Percentiles rank a stretch among this genome's conserved stretches.
phyloP scores from a whole-genome alignment of 2,888 invertebrate species.

The Amblyteles armatorius region DNA sequence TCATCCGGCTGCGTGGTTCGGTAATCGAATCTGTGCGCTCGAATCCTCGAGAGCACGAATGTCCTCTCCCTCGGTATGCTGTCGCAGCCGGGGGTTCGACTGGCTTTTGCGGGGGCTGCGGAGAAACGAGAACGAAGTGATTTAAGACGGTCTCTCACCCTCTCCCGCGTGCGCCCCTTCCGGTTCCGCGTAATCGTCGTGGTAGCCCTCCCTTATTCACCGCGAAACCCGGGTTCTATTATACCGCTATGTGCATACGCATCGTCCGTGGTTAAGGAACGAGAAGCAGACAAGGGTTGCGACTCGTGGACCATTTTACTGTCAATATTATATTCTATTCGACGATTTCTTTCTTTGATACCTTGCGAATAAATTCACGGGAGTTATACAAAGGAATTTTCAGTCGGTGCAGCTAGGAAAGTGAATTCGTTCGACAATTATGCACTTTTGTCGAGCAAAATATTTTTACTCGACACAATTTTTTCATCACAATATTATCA shows the following conservation, averaged over 20 bases:
- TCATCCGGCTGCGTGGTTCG: constrained; percentile 24
- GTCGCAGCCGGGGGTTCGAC: constrained; percentile 34
- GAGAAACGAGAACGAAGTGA: constrained; percentile 56
- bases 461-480: no score
- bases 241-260: constrained; percentile 45
- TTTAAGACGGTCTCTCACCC: constrained; percentile 62
- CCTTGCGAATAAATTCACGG: no score
- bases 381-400: no score
- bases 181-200: constrained; percentile 66
- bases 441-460: no score
- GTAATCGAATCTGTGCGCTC: constrained; percentile 48
- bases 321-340: constrained; percentile 1
- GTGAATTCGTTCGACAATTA: no score
- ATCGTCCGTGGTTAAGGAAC: constrained; percentile 31
- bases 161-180: constrained; percentile 60
- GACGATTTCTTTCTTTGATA: not conserved
- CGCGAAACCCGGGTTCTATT: constrained; percentile 58
- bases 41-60: constrained; percentile 38
- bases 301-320: constrained; percentile 72
- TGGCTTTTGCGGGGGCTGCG: constrained; percentile 42
- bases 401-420: no score
- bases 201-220: constrained; percentile 62
- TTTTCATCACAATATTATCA: no score
- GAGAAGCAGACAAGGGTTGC: constrained; percentile 41
- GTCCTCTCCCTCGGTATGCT: constrained; percentile 14